Conservation (phyloP, 1,140 invertebrate species). For the Pseudomyrmex flavicornis region DNA sequence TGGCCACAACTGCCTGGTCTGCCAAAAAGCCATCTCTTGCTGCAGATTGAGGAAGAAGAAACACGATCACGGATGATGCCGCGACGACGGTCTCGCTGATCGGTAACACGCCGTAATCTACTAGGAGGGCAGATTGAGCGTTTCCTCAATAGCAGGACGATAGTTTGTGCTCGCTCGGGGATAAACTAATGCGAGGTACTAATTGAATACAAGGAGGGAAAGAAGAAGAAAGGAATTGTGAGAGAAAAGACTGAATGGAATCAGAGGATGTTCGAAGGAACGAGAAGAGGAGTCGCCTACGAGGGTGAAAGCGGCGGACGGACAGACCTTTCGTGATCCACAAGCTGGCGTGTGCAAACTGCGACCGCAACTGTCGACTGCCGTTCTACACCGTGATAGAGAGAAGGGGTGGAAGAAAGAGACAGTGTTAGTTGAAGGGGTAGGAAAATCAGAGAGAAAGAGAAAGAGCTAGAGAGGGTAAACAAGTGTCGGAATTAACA, state of each 20-base stretch:
- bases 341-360: constrained; percentile 56
- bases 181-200: constrained; percentile 11
- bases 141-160: constrained; percentile 11
- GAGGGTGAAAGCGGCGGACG: constrained; percentile 46
- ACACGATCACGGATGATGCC: constrained; percentile 6
- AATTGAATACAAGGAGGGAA: not conserved
- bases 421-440: constrained; percentile 5
- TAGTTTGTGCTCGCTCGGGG: not conserved
- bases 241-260: not conserved
- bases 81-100: constrained; percentile 24
- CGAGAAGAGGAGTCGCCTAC: constrained; percentile 55
- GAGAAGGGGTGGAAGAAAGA: constrained; percentile 26
- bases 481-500: constrained; percentile 7
- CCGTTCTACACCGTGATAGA: constrained; percentile 20
- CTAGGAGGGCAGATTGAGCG: constrained; percentile 16
- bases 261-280: constrained; percentile 34
- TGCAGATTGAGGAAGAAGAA: not conserved
- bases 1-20: constrained; percentile 42
- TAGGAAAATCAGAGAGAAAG: constrained; percentile 18
- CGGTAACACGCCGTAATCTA: constrained; percentile 32
- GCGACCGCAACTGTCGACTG: constrained; percentile 41
- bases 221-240: constrained; percentile 4
- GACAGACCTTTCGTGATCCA: constrained; percentile 53
- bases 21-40: constrained; percentile 56
- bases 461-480: not conserved